A percentile compares a stretch with the other conserved stretches of the same genome.
These are phyloP conservation scores for Aporrectodea caliginosa DNA, from an alignment of 1,140 invertebrate species.

Conservation along the genomic window DNA sequence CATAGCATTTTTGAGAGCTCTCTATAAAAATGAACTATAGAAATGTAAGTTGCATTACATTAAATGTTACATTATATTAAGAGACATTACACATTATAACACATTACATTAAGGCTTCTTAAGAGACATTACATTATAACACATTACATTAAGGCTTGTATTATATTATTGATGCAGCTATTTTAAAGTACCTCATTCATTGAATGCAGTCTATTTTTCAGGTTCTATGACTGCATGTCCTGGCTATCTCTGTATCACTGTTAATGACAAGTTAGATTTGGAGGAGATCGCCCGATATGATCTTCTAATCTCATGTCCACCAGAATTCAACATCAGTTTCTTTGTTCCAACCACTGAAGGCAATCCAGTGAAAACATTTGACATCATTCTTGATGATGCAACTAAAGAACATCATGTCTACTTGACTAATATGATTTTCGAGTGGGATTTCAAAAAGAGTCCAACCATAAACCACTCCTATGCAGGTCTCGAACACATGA, in stretches of 20 bases:
- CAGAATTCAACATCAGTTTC: conserved; percentile 25
- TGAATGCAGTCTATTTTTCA: neutral
- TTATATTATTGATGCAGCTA: too few species aligned
- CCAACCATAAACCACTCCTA: neutral
- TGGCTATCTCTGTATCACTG: conserved; percentile 15
- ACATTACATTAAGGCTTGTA: too few species aligned
- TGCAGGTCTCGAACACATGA: neutral
- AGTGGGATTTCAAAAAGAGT: neutral
- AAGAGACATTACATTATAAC: too few species aligned
- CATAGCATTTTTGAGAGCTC: too few species aligned
- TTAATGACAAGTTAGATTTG: conserved; percentile 21
- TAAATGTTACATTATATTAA: too few species aligned
- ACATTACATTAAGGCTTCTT: too few species aligned
- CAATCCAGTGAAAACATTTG: neutral
- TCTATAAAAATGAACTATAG: too few species aligned
- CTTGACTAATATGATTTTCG: neutral
- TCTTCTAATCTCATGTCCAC: conserved; percentile 27
- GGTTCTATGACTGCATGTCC: conserved; percentile 26
- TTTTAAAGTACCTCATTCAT: too few species aligned
- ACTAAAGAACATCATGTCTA: neutral
- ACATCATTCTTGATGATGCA: neutral
- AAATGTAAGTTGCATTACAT: too few species aligned
- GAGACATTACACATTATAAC: too few species aligned
- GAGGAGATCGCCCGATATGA: conserved; percentile 28
- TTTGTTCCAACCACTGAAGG: neutral